Evolutionary conservation across 2,797 vertebrate species (phyloP).

Genomic region (Manis crassicaudata): DNA sequence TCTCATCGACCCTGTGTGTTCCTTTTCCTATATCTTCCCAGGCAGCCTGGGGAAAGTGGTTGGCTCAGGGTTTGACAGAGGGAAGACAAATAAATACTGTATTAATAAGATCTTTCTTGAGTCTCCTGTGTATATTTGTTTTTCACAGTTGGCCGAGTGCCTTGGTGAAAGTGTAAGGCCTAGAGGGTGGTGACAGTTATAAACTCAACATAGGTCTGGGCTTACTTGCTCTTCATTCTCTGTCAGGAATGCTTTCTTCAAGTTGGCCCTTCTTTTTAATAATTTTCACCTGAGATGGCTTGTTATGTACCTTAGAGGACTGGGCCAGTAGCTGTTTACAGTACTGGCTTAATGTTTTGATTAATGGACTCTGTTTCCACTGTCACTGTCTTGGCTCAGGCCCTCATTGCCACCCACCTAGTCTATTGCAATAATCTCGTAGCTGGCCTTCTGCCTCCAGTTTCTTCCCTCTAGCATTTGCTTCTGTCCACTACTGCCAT

Average conservation of each 20-base stretch:
- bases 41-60: conserved; percentile 66
- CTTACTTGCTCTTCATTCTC: not conserved
- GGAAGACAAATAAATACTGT: conserved; percentile 82
- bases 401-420: not conserved
- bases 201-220: not conserved
- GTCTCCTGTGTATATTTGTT: conserved; percentile 75
- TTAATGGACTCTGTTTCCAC: not conserved
- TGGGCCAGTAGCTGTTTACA: not conserved
- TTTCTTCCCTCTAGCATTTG: conserved; percentile 6
- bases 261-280: conserved; percentile 25
- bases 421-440: not conserved
- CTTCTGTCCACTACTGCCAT: not conserved
- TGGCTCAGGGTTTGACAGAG: conserved; percentile 74
- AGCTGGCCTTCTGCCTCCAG: not conserved
- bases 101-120: conserved; percentile 75
- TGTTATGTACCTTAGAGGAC: not conserved
- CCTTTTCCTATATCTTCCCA: conserved; percentile 62
- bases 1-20: conserved; percentile 62
- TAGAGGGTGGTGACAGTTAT: conserved; percentile 11
- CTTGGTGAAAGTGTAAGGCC: conserved; percentile 27
- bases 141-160: conserved; percentile 50
- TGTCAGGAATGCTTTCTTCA: conserved; percentile 48
- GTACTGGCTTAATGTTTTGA: conserved; percentile 18
- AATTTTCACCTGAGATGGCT: not conserved
- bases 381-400: not conserved